Percentiles rank a stretch among this genome's conserved stretches.
These are phyloP conservation scores for Quiscalus mexicanus DNA, from an alignment of 2,113 vertebrate species.

Conservation along the genomic window DNA sequence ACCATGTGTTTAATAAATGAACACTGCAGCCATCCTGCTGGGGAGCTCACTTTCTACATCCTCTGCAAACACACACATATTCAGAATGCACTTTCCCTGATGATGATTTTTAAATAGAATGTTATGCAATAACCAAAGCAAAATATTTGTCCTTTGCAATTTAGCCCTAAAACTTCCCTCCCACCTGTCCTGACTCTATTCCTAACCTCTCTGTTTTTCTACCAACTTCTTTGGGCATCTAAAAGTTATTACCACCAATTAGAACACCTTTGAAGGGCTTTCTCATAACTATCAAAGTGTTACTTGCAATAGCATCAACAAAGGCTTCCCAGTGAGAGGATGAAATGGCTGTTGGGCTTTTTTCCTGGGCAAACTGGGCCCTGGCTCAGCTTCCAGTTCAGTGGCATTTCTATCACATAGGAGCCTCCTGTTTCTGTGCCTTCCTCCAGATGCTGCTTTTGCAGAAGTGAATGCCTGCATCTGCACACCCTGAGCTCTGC, in stretches of 20 bases:
- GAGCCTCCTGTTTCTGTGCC: not conserved
- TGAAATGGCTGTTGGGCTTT: not conserved
- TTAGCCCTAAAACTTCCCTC: not conserved
- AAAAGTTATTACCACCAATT: constrained; percentile 15
- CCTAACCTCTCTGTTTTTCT: not conserved
- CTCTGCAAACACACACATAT: not conserved
- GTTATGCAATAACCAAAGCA: not conserved
- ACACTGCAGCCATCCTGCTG: not conserved
- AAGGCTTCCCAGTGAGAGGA: not conserved
- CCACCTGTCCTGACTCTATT: not conserved
- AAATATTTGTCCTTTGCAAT: not conserved
- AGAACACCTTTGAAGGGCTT: not conserved
- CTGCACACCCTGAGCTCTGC: not conserved
- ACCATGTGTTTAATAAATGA: not conserved
- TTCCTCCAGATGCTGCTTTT: not conserved
- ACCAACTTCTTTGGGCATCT: not conserved
- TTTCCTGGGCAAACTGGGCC: not conserved
- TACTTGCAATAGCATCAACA: not conserved
- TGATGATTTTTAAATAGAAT: not conserved
- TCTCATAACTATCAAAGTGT: not conserved
- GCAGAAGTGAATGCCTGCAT: not conserved
- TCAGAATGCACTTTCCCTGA: not conserved
- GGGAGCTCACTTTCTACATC: not conserved
- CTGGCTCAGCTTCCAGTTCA: not conserved
- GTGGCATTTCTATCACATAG: not conserved